Evolutionary conservation across 2,888 invertebrate species (phyloP).

Genomic region (Chaitophorus viminalis): DNA sequence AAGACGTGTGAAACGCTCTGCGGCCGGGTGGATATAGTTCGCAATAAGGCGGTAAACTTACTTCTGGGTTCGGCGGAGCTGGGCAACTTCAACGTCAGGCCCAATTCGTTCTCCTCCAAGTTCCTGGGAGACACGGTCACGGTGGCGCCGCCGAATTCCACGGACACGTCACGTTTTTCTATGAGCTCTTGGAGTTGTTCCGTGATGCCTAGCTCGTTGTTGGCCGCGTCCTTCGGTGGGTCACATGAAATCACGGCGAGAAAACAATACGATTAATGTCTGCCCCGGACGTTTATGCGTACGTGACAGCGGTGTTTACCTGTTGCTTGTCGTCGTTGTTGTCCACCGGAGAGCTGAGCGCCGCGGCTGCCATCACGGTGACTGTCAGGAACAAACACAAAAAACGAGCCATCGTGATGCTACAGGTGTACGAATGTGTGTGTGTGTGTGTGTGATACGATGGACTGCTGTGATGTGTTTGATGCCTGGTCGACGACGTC

Average conservation of each 20-base stretch:
- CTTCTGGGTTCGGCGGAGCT: constrained; percentile 53
- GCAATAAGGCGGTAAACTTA: too few relatives aligned
- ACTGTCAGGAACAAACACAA: constrained; percentile 39
- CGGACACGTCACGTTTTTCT: constrained; percentile 81
- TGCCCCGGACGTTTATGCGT: neutral
- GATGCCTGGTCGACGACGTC: constrained; percentile 34
- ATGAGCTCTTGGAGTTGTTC: constrained; percentile 79
- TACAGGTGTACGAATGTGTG: neutral
- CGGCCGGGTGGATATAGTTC: too few relatives aligned
- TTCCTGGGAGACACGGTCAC: constrained; percentile 82
- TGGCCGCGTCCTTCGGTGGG: constrained; percentile 16
- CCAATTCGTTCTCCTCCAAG: constrained; percentile 80
- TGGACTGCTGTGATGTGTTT: constrained; percentile 25
- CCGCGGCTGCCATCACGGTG: neutral
- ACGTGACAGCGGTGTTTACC: neutral
- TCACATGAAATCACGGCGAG: too few relatives aligned
- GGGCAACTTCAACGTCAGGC: constrained; percentile 76
- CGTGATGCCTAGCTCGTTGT: constrained; percentile 66
- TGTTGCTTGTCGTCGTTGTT: constrained; percentile 18
- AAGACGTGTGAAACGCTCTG: too few relatives aligned
- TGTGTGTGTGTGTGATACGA: neutral
- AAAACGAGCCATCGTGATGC: constrained; percentile 47
- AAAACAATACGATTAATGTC: neutral
- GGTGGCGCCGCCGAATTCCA: constrained; percentile 77
- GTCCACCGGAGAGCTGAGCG: constrained; percentile 16